Base-by-base conservation (phyloP, 1,140 invertebrate species). In the Hycleus cichorii region DNA sequence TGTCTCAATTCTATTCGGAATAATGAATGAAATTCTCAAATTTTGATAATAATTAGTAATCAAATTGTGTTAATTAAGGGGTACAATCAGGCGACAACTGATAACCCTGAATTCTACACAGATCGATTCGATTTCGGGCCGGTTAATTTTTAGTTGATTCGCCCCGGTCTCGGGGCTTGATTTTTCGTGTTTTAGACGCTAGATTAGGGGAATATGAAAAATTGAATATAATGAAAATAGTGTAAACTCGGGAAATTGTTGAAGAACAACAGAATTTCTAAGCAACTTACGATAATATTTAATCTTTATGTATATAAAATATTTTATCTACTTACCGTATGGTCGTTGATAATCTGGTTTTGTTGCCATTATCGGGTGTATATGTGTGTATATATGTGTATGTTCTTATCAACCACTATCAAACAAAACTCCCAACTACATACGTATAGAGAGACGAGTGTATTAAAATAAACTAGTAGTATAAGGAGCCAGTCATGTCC, bases 321-420 rank as follows among this genome's bases (percentile, higher is more conserved):
- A 18, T 18, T 66, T 73, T 68, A 69, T 70, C 67, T 63, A 73
- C 74, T 73, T 64, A 78, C 76, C 66, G 70, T 69, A 74, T 69
- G 67, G 64, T 70, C 63, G 72, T 69, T 68, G 72, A 71, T 72
- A 72, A 72, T 69, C 68, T 53, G 70, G 63, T 64, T 71, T 72
- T 60, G 68, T 69, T 64, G 69, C 66, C 68, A 70, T 69, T 18
- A 67, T 68, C 66, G 68, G 60, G 18, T 18, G 18, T 18, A 18
- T 18, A 18, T 18, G 18, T 18, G 18, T 18, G 18, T 18, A 18
- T 18, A 18, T 18, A 18, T 18, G 18, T 18, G 18, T 18, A 18
- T 18, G 18, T 18, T 57, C 62, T 69, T 69, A 70, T 69, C 68
- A 70, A 66, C 59, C 60, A 62, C 66, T 69, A 68, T 68, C 66